Evolutionary conservation across 2,113 vertebrate genomes (phyloP), one percentile per base, ranked within the genome.

Genomic region (Phrynocephalus versicolor): DNA sequence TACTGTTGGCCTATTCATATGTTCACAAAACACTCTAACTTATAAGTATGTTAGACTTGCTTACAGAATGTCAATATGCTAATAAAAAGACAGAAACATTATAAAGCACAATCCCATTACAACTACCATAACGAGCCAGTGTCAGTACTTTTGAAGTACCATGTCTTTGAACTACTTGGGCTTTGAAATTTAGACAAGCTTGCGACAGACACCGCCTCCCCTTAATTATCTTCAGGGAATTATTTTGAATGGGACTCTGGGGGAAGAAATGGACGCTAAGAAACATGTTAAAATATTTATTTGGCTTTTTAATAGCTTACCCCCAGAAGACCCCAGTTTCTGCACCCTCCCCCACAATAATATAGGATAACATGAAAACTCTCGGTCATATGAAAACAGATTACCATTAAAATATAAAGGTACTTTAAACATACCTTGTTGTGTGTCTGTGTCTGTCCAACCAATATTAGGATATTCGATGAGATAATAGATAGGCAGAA

Each of bases 401-500:
- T 27, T 41, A 67, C 73, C 81, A 76, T 85, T 89, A 85, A 89
- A 88, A 23, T 57, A 85, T 4, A 85, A 76, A 90, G 85, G 41
- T 18, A 85, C 78, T 84, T 82, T 60, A 90, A 88, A 83, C 95
- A 88, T 97, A 99, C 99, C 98, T 96, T 98, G 94, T 99, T 99
- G 90, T 98, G 98, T 10, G 98, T 99, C 96, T 99, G 99, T 74
- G 99, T 99, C 95, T 99, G 99, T 95, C 99, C 99, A 89, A 99
- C 97, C 78, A 99, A 94, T 90, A 99, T 99, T 93, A 99, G 96
- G 89, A 99, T 98, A 92, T 99, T 99, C 73, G 99, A 99, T 93
- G 98, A 99, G 95, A 99, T 97, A 94, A 99, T 99, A 39, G 99
- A 99, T 75, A 99, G 94, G 96, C 99, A 99, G 97, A 99, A 99